phyloP scores from a whole-genome alignment of 2,888 invertebrate species.

The Ypsolopha scabrella region DNA sequence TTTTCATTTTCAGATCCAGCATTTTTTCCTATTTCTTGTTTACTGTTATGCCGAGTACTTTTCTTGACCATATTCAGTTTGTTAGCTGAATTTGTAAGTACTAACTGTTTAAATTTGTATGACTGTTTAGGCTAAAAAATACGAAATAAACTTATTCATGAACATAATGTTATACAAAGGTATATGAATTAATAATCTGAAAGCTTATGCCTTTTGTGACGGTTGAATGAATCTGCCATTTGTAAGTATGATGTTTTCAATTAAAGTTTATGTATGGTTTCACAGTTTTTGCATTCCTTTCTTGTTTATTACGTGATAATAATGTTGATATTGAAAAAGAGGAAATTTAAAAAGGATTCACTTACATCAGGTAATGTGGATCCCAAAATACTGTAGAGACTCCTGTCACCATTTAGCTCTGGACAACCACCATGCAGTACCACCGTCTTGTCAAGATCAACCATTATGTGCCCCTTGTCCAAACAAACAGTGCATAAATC shows the following conservation, averaged over 20 bases:
- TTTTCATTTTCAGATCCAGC: neutral
- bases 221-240: too few species aligned
- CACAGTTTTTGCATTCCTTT: too few species aligned
- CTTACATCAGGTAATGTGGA: constrained; percentile 48
- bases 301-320: too few species aligned
- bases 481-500: constrained; percentile 43
- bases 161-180: too few species aligned
- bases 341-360: constrained; percentile 11
- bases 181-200: too few species aligned
- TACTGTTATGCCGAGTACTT: constrained; percentile 1
- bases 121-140: constrained; percentile 19
- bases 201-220: too few species aligned
- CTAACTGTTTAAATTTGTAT: constrained; percentile 40
- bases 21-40: neutral
- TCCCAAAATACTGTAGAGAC: constrained; percentile 32
- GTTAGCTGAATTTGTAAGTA: constrained; percentile 24
- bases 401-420: constrained; percentile 37
- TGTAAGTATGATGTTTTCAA: too few species aligned
- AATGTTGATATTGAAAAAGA: too few species aligned
- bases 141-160: too few species aligned
- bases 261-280: too few species aligned
- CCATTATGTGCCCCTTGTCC: constrained; percentile 26
- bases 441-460: constrained; percentile 30
- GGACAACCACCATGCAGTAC: constrained; percentile 46
- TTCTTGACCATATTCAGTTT: constrained; percentile 20